Conservation (phyloP, 2,888 invertebrate species). For the Eumerus sabulonum region DNA sequence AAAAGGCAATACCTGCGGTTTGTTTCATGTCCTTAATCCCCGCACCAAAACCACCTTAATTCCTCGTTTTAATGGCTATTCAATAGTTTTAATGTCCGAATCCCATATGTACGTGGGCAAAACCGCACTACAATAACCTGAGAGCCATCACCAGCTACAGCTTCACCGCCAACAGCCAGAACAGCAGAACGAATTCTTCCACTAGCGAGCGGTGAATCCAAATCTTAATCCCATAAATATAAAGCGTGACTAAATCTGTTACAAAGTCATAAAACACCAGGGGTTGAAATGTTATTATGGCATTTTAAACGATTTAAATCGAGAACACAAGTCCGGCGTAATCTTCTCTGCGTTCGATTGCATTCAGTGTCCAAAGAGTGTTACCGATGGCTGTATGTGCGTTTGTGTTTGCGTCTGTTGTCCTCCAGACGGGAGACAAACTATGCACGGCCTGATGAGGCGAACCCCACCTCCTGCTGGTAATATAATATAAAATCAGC, state of each 20-base stretch:
- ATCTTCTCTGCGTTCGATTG: conserved; percentile 62
- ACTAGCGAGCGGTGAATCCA: conserved; percentile 46
- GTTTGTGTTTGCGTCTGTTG: background rate
- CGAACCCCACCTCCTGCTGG: conserved; percentile 35
- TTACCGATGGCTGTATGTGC: too few species aligned
- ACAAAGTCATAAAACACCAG: conserved; percentile 71
- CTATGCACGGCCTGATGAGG: conserved; percentile 3
- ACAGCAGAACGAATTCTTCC: conserved; percentile 52
- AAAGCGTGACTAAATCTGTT: conserved; percentile 70
- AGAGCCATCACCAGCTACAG: too few species aligned
- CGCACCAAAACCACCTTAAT: conserved; percentile 19
- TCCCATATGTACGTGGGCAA: conserved; percentile 25
- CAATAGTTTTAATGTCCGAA: conserved; percentile 14
- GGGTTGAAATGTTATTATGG: conserved; percentile 70
- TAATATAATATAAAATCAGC: conserved; percentile 40
- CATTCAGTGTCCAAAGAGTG: conserved; percentile 34
- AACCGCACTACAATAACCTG: background rate
- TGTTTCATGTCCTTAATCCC: background rate
- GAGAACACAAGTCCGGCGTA: conserved; percentile 70
- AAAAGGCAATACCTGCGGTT: too few species aligned
- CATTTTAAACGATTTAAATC: conserved; percentile 71
- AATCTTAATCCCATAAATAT: conserved; percentile 69
- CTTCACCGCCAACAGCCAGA: background rate
- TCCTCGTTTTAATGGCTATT: conserved; percentile 30
- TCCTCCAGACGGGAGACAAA: conserved; percentile 7